These are phyloP conservation scores for Ladona fulva DNA, from an alignment of 1,140 invertebrate genomes.

Conservation along the genomic window DNA sequence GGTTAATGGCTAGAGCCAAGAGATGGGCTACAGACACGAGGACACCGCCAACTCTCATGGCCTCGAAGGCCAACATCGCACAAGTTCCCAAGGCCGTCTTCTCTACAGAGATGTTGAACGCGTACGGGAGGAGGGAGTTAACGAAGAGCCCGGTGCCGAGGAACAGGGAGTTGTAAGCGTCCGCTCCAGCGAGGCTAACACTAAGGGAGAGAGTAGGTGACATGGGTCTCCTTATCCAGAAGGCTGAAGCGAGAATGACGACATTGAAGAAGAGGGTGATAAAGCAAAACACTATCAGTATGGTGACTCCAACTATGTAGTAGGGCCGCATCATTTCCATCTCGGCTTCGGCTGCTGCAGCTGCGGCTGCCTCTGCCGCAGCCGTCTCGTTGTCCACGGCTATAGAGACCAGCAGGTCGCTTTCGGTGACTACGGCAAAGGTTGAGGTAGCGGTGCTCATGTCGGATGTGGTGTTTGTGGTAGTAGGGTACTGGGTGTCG, in stretches of 20 bases:
- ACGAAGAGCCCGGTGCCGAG: slow-evolving; percentile 42
- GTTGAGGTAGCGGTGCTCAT: too few species aligned
- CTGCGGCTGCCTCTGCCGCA: background rate
- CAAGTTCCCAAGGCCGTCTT: slow-evolving; percentile 27
- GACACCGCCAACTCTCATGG: slow-evolving; percentile 43
- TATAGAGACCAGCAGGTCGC: too few species aligned
- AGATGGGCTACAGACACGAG: slow-evolving; percentile 55
- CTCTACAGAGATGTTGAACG: slow-evolving; percentile 13
- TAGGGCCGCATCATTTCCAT: slow-evolving; percentile 17
- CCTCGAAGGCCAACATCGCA: slow-evolving; percentile 37
- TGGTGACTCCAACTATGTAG: slow-evolving; percentile 30
- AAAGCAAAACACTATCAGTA: slow-evolving; percentile 39
- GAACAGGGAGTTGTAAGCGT: slow-evolving; percentile 43
- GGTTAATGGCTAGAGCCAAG: slow-evolving; percentile 54
- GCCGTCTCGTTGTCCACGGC: background rate
- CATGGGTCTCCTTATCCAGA: slow-evolving; percentile 44
- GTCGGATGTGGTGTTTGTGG: too few species aligned
- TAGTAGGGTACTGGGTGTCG: too few species aligned
- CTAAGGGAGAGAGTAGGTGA: slow-evolving; percentile 50
- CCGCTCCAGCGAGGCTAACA: slow-evolving; percentile 48
- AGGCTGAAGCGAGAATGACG: slow-evolving; percentile 40
- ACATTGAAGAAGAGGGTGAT: slow-evolving; percentile 43
- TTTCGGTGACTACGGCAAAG: too few species aligned
- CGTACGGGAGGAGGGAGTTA: slow-evolving; percentile 40
- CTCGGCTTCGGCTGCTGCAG: background rate